Conservation (phyloP, 1,140 invertebrate genomes). For the Sarcophaga peregrina region DNA sequence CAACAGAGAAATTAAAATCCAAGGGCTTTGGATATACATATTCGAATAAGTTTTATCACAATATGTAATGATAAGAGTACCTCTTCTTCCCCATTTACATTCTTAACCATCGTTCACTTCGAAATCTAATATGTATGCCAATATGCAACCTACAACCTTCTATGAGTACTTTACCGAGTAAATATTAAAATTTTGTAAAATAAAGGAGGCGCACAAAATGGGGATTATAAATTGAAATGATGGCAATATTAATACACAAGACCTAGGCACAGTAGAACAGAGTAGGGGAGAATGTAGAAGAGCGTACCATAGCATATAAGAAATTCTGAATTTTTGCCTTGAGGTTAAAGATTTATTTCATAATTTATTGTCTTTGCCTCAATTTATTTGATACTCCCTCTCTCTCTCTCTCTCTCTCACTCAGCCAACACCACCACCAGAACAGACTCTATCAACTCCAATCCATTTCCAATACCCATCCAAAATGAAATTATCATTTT, state of each 20-base stretch:
- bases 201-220: background rate
- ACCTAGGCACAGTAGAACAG: background rate
- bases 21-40: background rate
- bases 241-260: background rate
- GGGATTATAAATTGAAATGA: background rate
- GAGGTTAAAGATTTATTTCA: slow-evolving; percentile 13
- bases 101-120: too few species aligned
- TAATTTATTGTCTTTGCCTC: slow-evolving; percentile 25
- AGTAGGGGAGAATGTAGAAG: background rate
- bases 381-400: background rate
- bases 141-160: background rate
- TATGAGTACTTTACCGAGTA: background rate
- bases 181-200: background rate
- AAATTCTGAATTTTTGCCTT: background rate
- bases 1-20: too few species aligned
- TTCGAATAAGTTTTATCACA: background rate
- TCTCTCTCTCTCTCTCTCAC: background rate
- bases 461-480: too few species aligned
- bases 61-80: background rate
- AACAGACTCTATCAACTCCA: too few species aligned
- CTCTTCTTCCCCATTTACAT: background rate
- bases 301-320: background rate
- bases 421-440: background rate
- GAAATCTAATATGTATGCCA: background rate
- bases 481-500: too few species aligned